Evolutionary conservation across 1,140 invertebrate genomes (phyloP).

Genomic region (Geopemphigus sp.): DNA sequence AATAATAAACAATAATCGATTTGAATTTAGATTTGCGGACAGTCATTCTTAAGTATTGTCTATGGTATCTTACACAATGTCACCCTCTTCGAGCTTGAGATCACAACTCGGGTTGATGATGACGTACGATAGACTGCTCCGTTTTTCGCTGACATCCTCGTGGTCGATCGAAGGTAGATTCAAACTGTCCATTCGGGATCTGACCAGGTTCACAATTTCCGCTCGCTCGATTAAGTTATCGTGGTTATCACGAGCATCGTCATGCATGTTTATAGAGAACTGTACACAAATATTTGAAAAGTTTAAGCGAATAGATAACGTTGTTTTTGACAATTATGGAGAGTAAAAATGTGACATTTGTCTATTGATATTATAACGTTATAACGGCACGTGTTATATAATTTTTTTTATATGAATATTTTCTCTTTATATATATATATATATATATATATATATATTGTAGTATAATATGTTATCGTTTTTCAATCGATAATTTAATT

Average conservation of each 20-base stretch:
- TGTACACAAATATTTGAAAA: slow-evolving; percentile 54
- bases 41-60: not conserved
- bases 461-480: too few species aligned
- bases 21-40: too few species aligned
- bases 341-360: too few species aligned
- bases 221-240: slow-evolving; percentile 88
- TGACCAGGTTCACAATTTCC: slow-evolving; percentile 90
- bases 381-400: too few species aligned
- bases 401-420: too few species aligned
- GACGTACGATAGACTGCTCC: slow-evolving; percentile 91
- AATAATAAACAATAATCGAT: too few species aligned
- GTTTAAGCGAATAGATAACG: not conserved
- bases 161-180: slow-evolving; percentile 86
- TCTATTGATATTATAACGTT: too few species aligned
- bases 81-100: slow-evolving; percentile 90
- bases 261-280: slow-evolving; percentile 77
- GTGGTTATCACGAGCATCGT: slow-evolving; percentile 82
- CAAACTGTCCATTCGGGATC: slow-evolving; percentile 89
- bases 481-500: too few species aligned
- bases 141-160: slow-evolving; percentile 88
- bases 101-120: slow-evolving; percentile 99
- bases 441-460: too few species aligned
- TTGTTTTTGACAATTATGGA: too few species aligned
- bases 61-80: slow-evolving; percentile 81
- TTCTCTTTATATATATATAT: too few species aligned